phyloP scores from a whole-genome alignment of 1,140 invertebrate genomes.

The Caenorhabditis elegans region WBcel235 BX284602.5:11511001-11511500 shows the following conservation, averaged over 20 bases:
- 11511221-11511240: too few relatives aligned
- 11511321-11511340: too few relatives aligned
- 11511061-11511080: constrained; percentile 65
- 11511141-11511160: not conserved
- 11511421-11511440: constrained; percentile 60
- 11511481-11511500: not conserved
- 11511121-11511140: not conserved
- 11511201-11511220: too few relatives aligned
- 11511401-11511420: constrained; percentile 62
- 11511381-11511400: constrained; percentile 66
- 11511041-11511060: constrained; percentile 62
- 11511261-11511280: too few relatives aligned
- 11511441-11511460: constrained; percentile 51
- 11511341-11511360: too few relatives aligned
- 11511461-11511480: constrained; percentile 51
- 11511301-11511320: too few relatives aligned
- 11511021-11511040: constrained; percentile 57
- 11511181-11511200: too few relatives aligned
- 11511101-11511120: too few relatives aligned
- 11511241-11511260: too few relatives aligned
- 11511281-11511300: too few relatives aligned
- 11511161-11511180: too few relatives aligned
- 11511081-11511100: constrained; percentile 57
- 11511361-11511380: constrained; percentile 63
- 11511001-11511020: constrained; percentile 53